Conservation (phyloP, 1,140 invertebrate genomes). For the Polyergus mexicanus region DNA sequence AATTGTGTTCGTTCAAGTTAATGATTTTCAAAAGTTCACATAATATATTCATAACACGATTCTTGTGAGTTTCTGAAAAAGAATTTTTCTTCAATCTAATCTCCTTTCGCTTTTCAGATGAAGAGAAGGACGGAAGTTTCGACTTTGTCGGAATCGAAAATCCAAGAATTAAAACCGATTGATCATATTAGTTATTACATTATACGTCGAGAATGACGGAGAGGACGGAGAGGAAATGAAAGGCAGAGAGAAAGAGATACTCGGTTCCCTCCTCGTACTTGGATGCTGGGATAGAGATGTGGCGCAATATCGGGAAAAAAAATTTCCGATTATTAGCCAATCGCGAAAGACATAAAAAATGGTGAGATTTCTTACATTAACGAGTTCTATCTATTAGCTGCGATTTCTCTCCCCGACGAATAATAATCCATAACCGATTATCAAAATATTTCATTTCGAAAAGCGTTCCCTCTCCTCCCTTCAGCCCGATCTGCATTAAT, state of each 20-base stretch:
- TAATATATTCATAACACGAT: no score
- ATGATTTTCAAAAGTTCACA: no score
- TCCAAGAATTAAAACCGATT: conserved; percentile 69
- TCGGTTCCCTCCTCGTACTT: conserved; percentile 22
- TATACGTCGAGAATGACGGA: conserved; percentile 21
- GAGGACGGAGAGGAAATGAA: not conserved
- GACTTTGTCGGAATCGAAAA: conserved; percentile 64
- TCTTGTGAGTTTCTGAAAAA: no score
- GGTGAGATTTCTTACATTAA: conserved; percentile 13
- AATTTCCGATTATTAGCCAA: conserved; percentile 63
- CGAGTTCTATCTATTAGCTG: not conserved
- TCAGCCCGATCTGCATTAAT: not conserved
- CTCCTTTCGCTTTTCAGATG: not conserved
- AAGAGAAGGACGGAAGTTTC: not conserved
- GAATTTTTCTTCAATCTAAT: not conserved
- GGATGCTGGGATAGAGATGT: conserved; percentile 38
- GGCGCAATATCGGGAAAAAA: conserved; percentile 65
- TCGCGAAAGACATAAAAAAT: not conserved
- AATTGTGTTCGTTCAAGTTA: conserved; percentile 39
- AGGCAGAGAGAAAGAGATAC: not conserved
- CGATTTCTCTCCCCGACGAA: no score
- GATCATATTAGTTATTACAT: conserved; percentile 44
- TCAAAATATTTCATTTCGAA: not conserved
- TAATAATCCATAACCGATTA: not conserved
- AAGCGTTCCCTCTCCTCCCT: not conserved